These are phyloP conservation scores for Myrmecophaga tridactyla DNA, from an alignment of 2,113 vertebrate species.

Conservation along the genomic window DNA sequence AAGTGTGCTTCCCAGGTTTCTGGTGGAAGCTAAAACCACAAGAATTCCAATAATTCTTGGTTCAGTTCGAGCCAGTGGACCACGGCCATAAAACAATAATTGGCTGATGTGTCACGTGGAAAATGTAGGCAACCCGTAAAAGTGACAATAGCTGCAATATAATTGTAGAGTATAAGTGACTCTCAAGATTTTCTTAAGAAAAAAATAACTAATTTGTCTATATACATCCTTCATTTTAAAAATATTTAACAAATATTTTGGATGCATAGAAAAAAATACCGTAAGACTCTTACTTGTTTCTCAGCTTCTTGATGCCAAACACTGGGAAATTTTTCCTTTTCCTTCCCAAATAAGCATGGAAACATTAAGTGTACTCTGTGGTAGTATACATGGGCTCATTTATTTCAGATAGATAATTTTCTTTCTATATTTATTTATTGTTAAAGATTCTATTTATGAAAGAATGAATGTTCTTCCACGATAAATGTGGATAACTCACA, in stretches of 20 bases:
- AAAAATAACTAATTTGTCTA: not conserved
- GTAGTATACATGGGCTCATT: not conserved
- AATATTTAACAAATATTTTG: constrained; percentile 6
- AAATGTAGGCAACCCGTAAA: not conserved
- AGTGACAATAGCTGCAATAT: not conserved
- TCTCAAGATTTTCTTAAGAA: not conserved
- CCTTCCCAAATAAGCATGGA: not conserved
- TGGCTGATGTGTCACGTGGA: not conserved
- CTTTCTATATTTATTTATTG: constrained; percentile 23
- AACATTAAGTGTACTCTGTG: not conserved
- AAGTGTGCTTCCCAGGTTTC: not conserved
- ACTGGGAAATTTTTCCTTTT: not conserved
- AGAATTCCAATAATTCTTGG: not conserved
- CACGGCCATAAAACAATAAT: not conserved
- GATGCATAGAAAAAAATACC: not conserved
- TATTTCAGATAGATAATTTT: constrained; percentile 44
- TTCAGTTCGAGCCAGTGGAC: not conserved
- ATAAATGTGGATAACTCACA: constrained; percentile 45
- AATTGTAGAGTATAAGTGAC: not conserved
- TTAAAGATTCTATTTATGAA: constrained; percentile 50
- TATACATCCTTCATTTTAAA: not conserved
- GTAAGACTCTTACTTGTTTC: not conserved
- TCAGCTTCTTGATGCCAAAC: not conserved
- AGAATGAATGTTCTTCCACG: constrained; percentile 8
- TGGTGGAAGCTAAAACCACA: not conserved